These are phyloP conservation scores for Tretioscincus oriximinensis DNA, from an alignment of 2,113 vertebrate species.

Conservation along the genomic window DNA sequence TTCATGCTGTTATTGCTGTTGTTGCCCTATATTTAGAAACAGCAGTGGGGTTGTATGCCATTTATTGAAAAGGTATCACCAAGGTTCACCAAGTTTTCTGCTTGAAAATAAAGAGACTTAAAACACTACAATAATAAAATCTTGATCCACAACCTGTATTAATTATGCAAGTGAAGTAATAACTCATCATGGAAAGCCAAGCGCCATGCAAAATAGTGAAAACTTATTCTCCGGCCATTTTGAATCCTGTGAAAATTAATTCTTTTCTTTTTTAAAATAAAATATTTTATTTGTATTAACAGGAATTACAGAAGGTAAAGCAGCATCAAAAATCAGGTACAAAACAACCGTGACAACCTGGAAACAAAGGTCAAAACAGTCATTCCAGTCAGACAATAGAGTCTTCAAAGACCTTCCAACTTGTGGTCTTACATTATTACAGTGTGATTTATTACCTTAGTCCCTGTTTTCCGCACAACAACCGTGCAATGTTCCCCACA, in stretches of 20 bases:
- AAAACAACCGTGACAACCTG: too few species aligned
- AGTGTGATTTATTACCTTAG: too few species aligned
- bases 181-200: neutral
- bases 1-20: neutral
- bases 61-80: neutral
- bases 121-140: neutral
- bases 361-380: too few species aligned
- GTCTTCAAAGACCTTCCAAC: too few species aligned
- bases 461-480: too few species aligned
- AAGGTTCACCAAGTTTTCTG: neutral
- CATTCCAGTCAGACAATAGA: too few species aligned
- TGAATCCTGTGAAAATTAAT: neutral
- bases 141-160: neutral
- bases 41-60: neutral
- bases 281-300: too few species aligned
- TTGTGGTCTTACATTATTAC: too few species aligned
- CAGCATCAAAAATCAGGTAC: too few species aligned
- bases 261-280: neutral
- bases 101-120: neutral
- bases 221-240: neutral
- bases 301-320: too few species aligned
- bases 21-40: neutral
- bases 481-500: too few species aligned
- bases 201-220: neutral
- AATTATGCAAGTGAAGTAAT: neutral